Conservation (phyloP, 1,140 invertebrate genomes). For the Camponotus floridanus region DNA sequence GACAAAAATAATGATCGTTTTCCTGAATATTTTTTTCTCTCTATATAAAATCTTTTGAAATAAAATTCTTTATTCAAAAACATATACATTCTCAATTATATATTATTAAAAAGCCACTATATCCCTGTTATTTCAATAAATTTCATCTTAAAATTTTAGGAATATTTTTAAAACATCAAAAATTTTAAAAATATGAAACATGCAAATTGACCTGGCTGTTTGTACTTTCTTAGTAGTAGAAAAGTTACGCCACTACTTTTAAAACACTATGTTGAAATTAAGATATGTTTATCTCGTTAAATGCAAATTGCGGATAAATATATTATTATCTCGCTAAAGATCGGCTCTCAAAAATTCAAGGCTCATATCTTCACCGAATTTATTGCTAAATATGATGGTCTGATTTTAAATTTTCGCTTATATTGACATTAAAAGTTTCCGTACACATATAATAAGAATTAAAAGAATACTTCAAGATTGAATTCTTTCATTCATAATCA, state of each 20-base stretch:
- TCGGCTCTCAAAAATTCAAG: conserved; percentile 11
- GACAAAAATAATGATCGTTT: too few relatives aligned
- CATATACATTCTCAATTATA: background rate
- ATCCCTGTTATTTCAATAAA: background rate
- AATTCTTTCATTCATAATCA: conserved; percentile 1
- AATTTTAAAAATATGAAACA: too few relatives aligned
- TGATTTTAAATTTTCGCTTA: conserved; percentile 27
- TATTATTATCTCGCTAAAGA: background rate
- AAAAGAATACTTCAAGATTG: background rate
- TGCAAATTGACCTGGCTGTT: too few relatives aligned
- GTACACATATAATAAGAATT: conserved; percentile 1
- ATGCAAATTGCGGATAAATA: background rate
- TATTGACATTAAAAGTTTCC: background rate
- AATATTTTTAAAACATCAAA: too few relatives aligned
- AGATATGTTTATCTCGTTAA: background rate
- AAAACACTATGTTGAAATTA: background rate
- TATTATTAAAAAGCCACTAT: too few relatives aligned
- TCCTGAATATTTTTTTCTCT: too few relatives aligned
- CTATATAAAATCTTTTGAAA: too few relatives aligned
- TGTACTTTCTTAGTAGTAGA: background rate
- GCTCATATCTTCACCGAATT: conserved; percentile 11
- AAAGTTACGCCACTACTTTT: conserved; percentile 3
- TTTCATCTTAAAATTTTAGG: too few relatives aligned
- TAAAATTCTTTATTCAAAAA: too few relatives aligned
- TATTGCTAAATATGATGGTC: conserved; percentile 7